Evolutionary conservation across 2,888 invertebrate species (phyloP), one percentile per base, ranked within the genome.

Genomic region (Synanthedon vespiformis): DNA sequence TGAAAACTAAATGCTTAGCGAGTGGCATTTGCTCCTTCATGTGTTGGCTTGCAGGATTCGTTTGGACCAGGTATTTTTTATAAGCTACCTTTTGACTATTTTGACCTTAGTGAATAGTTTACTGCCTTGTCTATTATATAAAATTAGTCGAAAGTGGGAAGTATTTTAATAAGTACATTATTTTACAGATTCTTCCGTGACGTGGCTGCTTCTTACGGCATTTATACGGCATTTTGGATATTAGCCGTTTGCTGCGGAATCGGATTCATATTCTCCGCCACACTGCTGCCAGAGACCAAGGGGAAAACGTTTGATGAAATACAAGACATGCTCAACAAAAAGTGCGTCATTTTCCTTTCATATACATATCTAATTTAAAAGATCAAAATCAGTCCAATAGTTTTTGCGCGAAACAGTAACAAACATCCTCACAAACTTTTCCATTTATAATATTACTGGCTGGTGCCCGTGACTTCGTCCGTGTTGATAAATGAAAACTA

Each of bases 1-100:
- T 91, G n/a, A 92, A 93, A 67, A 92, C 94, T 3, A 94, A 94
- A 72, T 91, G 93, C 5, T 83, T 91, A 53, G 94, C 94, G 0
- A 91, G 93, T 4, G 91, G 94, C 0, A 88, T 95, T 48, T 92
- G 92, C 0, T 92, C 95, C 4, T 91, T 92, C 60, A 89, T 92
- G 61, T 95, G 94, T 67, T 95, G 95, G 94, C 72, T 90, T 0
- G 85, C 94, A 0, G 93, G 92, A 5, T 95, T 95, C 65, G 61
- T 94, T 0, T 91, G 94, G 65, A 94, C 95, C 0, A 90, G 92
- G 77, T 93, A 79, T 49, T 6, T 49, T 6, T 16, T 48, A 48
- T 14, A 13, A 44, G 44, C 14, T 14, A 44, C 14, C n/a, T 44
- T 11, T 16, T 34, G 22, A 22, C 22, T 22, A 22, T 22, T 22